A percentile compares a stretch with the other conserved stretches of the same genome.
Conservation (phyloP, 2,888 invertebrate genomes). For the Hypomecis punctinalis region DNA sequence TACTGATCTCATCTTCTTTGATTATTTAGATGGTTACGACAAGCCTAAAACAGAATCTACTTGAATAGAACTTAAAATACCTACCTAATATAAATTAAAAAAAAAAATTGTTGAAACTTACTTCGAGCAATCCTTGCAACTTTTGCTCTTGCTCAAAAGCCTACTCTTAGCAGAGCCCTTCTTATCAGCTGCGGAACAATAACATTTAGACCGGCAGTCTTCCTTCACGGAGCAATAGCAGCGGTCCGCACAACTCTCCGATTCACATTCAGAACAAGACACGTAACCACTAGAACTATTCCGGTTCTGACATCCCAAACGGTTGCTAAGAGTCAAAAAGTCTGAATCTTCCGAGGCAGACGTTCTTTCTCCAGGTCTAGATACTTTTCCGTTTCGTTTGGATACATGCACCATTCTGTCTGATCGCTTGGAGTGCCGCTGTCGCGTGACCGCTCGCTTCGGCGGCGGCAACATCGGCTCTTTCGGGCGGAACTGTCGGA, state of each 20-base stretch:
- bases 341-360: conserved; percentile 87
- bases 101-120: conserved; percentile 54
- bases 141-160: conserved; percentile 67
- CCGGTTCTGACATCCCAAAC: conserved; percentile 85
- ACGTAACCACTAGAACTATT: conserved; percentile 90
- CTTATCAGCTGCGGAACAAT: conserved; percentile 85
- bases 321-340: conserved; percentile 83
- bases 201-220: conserved; percentile 85
- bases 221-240: conserved; percentile 93
- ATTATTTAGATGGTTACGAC: no score
- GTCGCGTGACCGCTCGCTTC: conserved; percentile 73
- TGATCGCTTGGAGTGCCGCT: conserved; percentile 73
- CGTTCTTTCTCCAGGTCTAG: conserved; percentile 85
- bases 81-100: neutral
- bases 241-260: conserved; percentile 93
- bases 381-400: conserved; percentile 73
- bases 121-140: conserved; percentile 80
- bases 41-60: no score
- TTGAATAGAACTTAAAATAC: no score
- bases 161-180: conserved; percentile 69
- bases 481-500: conserved; percentile 86
- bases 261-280: conserved; percentile 95
- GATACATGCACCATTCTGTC: conserved; percentile 74
- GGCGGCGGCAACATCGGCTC: conserved; percentile 74
- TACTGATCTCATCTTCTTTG: no score